Base-by-base conservation (phyloP, 2,888 invertebrate genomes). In the Drosophila siamana region DNA sequence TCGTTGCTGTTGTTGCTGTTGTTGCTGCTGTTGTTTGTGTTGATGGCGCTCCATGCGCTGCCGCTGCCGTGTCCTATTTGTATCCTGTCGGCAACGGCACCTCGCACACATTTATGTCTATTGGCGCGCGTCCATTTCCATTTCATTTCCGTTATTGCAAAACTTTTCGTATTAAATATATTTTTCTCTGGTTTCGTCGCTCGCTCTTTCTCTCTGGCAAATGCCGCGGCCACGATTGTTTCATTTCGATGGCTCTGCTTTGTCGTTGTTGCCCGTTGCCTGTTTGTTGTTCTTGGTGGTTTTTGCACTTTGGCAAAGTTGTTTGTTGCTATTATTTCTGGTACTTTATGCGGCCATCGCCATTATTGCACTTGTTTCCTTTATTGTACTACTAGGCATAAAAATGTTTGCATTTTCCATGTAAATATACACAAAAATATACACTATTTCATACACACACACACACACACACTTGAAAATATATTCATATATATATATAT, bases 91-190 rank as follows among this genome's bases (percentile, higher is more conserved):
- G 63, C 66, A 51, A 65, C 70, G 68, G 63, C 78, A 78, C 73
- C 78, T 79, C 80, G 59, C 70, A 69, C 74, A 80, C 78, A 80
- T 86, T 86, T 86, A 86, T 83, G 86, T 85, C 86, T 86, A 86
- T 86, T 86, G 86, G 86, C 86, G 87, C 81, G 85, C 85, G 86
- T 85, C 86, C 86, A 86, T 86, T 86, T 86, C 86, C 86, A 86
- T 86, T 86, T 86, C 85, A 85, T 86, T 86, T 86, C 86, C 85
- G 85, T 86, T 86, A 86, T 86, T 86, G 85, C 86, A 86, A 86
- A 86, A 86, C 81, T 86, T 86, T 86, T 86, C 85, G 81, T 86
- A 86, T 86, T 86, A 86, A 86, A 86, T 86, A 86, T 86, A 86
- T 86, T 86, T 82, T 78, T 80, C 78, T 78, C 75, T 79, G 43